Evolutionary conservation across 2,113 vertebrate genomes (phyloP).

Genomic region (Vicugna pacos): DNA sequence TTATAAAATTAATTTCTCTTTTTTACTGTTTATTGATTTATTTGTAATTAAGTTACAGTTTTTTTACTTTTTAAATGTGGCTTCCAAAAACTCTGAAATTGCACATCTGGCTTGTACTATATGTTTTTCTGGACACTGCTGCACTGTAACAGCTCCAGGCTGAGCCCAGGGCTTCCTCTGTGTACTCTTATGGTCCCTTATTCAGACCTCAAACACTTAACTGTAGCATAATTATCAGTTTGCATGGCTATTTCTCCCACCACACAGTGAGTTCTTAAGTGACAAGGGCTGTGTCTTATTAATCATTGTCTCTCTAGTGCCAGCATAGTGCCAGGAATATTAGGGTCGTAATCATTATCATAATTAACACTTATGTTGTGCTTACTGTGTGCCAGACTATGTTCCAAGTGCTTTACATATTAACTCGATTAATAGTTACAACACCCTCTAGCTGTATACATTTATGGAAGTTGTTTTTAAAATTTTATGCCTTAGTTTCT

Average conservation of each 20-base stretch:
- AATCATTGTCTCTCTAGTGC: background rate
- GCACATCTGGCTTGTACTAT: background rate
- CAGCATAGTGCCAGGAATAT: background rate
- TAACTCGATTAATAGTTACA: background rate
- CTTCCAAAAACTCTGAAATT: background rate
- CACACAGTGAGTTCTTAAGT: background rate
- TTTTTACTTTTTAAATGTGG: background rate
- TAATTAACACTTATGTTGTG: background rate
- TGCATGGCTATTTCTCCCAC: background rate
- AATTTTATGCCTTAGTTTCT: background rate
- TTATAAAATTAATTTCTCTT: background rate
- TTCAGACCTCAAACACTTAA: background rate
- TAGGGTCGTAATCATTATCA: background rate
- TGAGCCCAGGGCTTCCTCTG: background rate
- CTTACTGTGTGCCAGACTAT: background rate
- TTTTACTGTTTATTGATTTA: background rate
- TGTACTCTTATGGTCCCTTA: background rate
- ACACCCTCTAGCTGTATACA: background rate
- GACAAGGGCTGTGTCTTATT: background rate
- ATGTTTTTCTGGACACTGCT: background rate
- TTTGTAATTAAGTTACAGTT: too few species aligned
- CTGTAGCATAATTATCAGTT: background rate
- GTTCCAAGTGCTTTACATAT: background rate
- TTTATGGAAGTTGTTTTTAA: background rate
- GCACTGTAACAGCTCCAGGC: background rate